Conservation (phyloP, 2,113 vertebrate species). For the Onychostruthus taczanowskii region DNA sequence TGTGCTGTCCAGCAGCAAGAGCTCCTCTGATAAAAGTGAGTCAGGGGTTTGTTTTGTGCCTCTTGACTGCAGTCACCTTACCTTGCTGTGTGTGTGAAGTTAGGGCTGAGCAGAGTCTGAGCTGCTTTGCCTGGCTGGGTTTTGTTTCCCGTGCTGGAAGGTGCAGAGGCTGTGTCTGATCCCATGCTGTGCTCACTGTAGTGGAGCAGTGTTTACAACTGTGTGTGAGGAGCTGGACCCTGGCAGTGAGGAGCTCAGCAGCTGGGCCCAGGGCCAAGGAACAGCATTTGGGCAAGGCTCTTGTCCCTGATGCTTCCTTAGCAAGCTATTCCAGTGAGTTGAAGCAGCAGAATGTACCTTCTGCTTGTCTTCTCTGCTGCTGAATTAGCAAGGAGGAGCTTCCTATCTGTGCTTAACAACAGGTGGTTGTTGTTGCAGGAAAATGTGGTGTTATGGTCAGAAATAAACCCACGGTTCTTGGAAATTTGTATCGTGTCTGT, state of each 20-base stretch:
- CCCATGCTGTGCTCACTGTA: background rate
- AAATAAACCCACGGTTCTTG: background rate
- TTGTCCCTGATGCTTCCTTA: background rate
- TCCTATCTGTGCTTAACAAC: background rate
- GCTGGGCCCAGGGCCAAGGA: background rate
- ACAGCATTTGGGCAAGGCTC: accelerated
- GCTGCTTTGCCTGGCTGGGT: background rate
- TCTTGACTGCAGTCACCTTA: background rate
- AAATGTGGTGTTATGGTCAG: background rate
- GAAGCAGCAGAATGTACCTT: background rate
- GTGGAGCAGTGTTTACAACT: background rate
- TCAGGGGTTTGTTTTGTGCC: background rate
- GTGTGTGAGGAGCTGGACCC: accelerated
- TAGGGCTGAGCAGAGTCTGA: background rate
- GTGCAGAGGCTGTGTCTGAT: background rate
- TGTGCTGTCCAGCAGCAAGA: background rate
- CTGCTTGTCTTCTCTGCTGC: background rate
- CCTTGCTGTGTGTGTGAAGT: background rate
- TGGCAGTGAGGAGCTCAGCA: background rate
- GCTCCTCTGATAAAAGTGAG: background rate
- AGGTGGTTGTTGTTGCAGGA: background rate
- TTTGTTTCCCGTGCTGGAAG: background rate
- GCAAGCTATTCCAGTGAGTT: background rate
- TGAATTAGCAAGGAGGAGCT: background rate
- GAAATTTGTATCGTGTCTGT: background rate